Conservation (phyloP, 2,888 invertebrate species). For the Noctua janthe region DNA sequence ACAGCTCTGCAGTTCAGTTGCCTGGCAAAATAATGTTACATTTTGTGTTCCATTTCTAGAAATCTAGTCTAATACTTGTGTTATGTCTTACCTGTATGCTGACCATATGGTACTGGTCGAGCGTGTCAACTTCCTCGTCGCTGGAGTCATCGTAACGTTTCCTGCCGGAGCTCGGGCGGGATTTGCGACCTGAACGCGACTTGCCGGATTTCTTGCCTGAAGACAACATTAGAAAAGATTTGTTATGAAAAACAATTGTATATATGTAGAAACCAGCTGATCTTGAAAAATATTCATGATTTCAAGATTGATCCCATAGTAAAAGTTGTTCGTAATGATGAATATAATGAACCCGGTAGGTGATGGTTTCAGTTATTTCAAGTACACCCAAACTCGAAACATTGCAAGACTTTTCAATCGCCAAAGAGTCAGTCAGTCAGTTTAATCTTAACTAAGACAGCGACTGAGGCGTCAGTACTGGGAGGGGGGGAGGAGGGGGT, state of each 20-base stretch:
- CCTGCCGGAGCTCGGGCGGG: conserved; percentile 72
- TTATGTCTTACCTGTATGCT: conserved; percentile 91
- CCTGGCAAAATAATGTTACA: background rate
- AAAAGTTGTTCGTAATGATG: no score
- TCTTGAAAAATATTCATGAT: background rate
- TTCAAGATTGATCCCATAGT: no score
- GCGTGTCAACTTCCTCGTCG: conserved; percentile 90
- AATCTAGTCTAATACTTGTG: background rate
- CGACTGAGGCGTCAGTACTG: no score
- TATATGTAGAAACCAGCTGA: background rate
- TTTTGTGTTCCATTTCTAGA: background rate
- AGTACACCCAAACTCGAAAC: background rate
- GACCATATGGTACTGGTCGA: conserved; percentile 93
- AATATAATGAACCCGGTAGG: background rate
- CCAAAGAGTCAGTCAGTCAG: no score
- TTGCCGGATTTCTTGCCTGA: conserved; percentile 80
- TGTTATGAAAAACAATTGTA: no score
- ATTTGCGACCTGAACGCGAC: conserved; percentile 74
- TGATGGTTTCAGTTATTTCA: background rate
- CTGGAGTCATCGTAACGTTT: conserved; percentile 79
- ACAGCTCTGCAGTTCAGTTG: background rate
- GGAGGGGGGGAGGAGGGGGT: no score
- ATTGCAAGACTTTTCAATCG: no score
- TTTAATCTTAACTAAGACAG: no score
- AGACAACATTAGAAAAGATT: background rate